Base-by-base conservation (phyloP, 1,140 invertebrate genomes). In the Penaeus vannamei region DNA sequence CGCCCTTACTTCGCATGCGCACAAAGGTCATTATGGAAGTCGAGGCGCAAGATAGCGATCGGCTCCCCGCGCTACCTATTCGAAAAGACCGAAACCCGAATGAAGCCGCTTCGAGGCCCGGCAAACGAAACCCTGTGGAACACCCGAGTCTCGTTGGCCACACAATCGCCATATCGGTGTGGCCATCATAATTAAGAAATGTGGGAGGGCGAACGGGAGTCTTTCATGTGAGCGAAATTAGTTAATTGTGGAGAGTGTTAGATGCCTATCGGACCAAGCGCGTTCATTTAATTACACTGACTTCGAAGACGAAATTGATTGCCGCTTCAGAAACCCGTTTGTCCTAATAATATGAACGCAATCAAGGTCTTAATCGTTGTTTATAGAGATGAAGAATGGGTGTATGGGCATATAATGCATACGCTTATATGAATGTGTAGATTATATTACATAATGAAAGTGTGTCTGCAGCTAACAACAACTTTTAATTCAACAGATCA, bases 181-280 rank as follows among this genome's bases (percentile, higher is more conserved):
- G 66, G 66, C 82, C 82, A 89, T 89, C 87, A 79, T 89, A 84
- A 89, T 89, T 84, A 84, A 84, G 87, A 89, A 77, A 79, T 76
- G 82, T 77, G 87, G 87, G 86, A 88, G 86, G 81, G 81, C 82
- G 42, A 84, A 84, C 82, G 87, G 87, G 87, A 89, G 80, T 84
- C 81, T 84, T 89, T 84, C 87, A 84, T 84, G 81, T 84, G 87
- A 84, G 81, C 82, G 87, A 84, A 89, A 89, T 89, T 89, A 89
- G 81, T 89, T 89, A 89, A 89, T 89, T 89, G 87, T 77, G 82
- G 66, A 59, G 22, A 76, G 69, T 82, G 64, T 61, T 89, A 62
- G 87, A 89, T 89, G 81, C 87, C 82, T 89, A 89, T 89, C 87
- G 81, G 42, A 46, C 81, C 81, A 82, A 42, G 81, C 77, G 81